Evolutionary conservation across 2,797 vertebrate genomes (phyloP).

Genomic region (Premnoplex brunnescens): DNA sequence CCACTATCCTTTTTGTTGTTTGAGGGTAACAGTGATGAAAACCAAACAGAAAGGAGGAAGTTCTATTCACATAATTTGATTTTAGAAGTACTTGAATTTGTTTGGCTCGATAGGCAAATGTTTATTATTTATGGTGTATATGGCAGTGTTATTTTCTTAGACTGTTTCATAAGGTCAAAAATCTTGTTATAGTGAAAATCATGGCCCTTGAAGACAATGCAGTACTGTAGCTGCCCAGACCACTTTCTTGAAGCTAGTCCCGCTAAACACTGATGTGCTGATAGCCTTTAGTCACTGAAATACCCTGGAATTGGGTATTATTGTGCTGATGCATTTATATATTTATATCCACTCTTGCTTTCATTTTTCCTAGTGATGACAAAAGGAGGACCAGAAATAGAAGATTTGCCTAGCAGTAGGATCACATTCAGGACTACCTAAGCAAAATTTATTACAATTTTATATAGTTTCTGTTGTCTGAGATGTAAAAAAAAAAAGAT

Average conservation of each 20-base stretch:
- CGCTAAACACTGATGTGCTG: background rate
- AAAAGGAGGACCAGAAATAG: background rate
- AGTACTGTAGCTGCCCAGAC: background rate
- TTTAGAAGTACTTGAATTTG: background rate
- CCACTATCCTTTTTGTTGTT: background rate
- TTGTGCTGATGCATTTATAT: background rate
- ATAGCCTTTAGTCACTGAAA: background rate
- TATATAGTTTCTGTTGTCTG: background rate
- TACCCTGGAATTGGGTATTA: background rate
- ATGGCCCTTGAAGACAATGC: background rate
- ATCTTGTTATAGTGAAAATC: background rate
- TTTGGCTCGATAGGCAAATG: background rate
- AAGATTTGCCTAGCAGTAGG: background rate
- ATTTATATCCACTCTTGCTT: background rate
- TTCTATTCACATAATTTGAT: background rate
- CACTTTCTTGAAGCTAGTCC: background rate
- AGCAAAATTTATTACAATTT: background rate
- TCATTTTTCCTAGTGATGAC: background rate
- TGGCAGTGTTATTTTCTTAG: background rate
- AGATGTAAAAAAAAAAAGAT: background rate
- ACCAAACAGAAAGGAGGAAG: background rate
- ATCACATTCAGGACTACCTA: background rate
- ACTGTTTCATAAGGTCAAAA: background rate
- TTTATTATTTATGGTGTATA: background rate
- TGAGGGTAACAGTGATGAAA: background rate